Conservation (phyloP, 2,888 invertebrate species). For the Orthonevra nobilis region DNA sequence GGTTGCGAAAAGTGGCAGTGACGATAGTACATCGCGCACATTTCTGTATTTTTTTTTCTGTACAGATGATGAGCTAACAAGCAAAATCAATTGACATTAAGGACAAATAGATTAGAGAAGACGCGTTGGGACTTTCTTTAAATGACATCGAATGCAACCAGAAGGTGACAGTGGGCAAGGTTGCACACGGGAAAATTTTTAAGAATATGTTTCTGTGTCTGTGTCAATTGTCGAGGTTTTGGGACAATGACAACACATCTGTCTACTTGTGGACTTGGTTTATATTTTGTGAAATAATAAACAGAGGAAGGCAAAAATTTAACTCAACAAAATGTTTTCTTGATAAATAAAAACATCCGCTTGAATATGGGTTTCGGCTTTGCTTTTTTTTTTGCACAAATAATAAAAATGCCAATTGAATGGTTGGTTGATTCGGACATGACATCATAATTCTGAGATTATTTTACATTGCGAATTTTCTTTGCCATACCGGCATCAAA, state of each 20-base stretch:
- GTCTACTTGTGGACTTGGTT: conserved; percentile 1
- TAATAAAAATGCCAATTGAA: too few relatives aligned
- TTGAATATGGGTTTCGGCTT: not conserved
- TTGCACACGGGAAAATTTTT: conserved; percentile 1
- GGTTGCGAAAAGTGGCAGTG: conserved; percentile 7
- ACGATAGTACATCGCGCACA: not conserved
- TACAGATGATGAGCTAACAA: not conserved
- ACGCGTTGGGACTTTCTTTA: conserved; percentile 15
- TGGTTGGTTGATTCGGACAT: too few relatives aligned
- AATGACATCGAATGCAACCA: conserved; percentile 26
- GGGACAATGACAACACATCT: conserved; percentile 5
- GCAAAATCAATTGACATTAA: conserved; percentile 29
- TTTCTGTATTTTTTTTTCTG: not conserved
- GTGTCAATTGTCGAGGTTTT: conserved; percentile 32
- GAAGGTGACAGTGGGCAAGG: conserved; percentile 3
- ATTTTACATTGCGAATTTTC: not conserved
- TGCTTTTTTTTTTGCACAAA: not conserved
- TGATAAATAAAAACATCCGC: conserved; percentile 29
- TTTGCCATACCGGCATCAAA: too few relatives aligned
- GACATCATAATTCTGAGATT: too few relatives aligned
- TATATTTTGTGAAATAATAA: not conserved
- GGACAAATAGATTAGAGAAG: conserved; percentile 24
- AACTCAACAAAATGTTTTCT: not conserved
- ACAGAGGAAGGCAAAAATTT: conserved; percentile 24
- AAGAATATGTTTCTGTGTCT: conserved; percentile 15